Conservation (phyloP, 2,888 invertebrate species). For the Diarsia dahlii region DNA sequence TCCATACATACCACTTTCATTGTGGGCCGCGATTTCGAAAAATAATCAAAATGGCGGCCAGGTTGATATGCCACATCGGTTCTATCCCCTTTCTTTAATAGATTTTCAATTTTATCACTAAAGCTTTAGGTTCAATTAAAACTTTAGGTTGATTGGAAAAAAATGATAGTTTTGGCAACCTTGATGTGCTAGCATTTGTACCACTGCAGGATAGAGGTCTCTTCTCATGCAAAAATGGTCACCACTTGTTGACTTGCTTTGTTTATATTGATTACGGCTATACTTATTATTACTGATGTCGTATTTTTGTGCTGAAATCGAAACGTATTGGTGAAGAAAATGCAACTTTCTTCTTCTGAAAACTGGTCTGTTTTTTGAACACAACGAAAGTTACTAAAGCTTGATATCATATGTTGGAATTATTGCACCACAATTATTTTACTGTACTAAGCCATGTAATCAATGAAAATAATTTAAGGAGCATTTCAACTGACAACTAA, state of each 20-base stretch:
- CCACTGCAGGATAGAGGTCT: background rate
- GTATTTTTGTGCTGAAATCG: background rate
- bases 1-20: too few species aligned
- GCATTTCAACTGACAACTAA: background rate
- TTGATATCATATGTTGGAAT: background rate
- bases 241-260: background rate
- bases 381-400: background rate
- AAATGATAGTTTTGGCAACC: too few species aligned
- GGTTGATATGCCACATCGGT: too few species aligned
- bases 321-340: background rate
- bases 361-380: background rate
- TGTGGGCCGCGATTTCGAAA: too few species aligned
- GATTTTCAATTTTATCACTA: too few species aligned
- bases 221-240: background rate
- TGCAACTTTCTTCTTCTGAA: background rate
- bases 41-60: too few species aligned
- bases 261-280: background rate
- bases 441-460: background rate
- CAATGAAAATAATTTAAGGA: background rate
- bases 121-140: too few species aligned
- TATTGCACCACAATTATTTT: background rate
- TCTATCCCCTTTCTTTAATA: too few species aligned
- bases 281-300: background rate
- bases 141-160: too few species aligned
- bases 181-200: background rate